Base-by-base conservation (phyloP, 2,113 vertebrate species). In the Lophotis ruficrista region DNA sequence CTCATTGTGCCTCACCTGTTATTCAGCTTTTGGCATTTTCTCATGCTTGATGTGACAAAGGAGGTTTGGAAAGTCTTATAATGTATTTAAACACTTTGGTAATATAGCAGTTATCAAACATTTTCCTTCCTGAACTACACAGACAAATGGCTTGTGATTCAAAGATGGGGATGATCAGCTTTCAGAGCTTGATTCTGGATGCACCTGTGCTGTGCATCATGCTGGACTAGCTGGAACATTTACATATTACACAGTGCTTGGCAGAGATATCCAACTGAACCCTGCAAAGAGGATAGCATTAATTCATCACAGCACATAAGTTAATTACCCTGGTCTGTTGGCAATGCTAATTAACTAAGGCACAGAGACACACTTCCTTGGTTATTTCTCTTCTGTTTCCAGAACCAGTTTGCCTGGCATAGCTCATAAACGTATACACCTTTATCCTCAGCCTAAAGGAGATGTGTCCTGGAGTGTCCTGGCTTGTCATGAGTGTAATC, bases 251-350 rank as follows among this genome's bases (percentile, higher is more conserved):
- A 71, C 43, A 45, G 56, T 71, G 8, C 53, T 91, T 96, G 77
- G 83, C 87, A 91, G 81, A 87, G 83, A 75, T 75, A 92, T 43
- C n/a, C 51, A 64, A 9, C 28, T 78, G 73, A 79, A 81, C 56
- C 38, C 83, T 75, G 80, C 53, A 43, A 56, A 78, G 31, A 71
- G 38, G 76, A 87, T 76, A 89, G 51, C 64, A 60, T 87, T 92
- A 94, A 95, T 96, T 92, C 60, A 94, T 95, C 83, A 84, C 72
- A 92, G 65, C 69, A 78, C 38, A n/a, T 79, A 88, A 93, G 82
- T 92, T 95, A 92, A 96, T 95, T 95, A 92, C 60, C 5, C 81
- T 89, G 68, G 51, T 89, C 93, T 95, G 43, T 68, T 84, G 51
- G 72, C 72, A 94, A 38, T 35, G 7, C 12, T 97, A 95, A 96